phyloP scores from a whole-genome alignment of 2,113 vertebrate species.

The Scopus umbretta region DNA sequence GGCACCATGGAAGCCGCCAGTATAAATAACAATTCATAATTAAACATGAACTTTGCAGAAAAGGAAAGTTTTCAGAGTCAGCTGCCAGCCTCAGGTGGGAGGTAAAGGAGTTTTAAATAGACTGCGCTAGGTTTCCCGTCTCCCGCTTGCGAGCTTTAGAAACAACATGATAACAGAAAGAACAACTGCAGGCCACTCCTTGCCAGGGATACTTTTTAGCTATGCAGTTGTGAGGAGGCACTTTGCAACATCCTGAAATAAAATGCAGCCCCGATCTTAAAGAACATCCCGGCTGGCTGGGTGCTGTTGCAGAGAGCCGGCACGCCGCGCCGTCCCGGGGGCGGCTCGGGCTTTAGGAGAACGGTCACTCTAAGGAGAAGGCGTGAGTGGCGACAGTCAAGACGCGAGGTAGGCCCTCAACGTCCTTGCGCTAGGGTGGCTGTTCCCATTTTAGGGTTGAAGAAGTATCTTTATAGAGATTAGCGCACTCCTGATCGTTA shows the following conservation, averaged over 20 bases:
- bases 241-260: neutral
- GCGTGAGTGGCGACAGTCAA: neutral
- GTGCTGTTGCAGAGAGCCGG: neutral
- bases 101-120: slow-evolving; percentile 14
- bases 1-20: neutral
- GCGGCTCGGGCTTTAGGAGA: neutral
- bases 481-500: rapidly evolving
- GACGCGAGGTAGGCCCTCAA: neutral
- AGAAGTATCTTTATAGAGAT: neutral
- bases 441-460: neutral
- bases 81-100: slow-evolving; percentile 42
- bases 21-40: slow-evolving; percentile 42
- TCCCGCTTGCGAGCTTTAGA: neutral
- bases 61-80: slow-evolving; percentile 12
- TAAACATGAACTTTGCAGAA: slow-evolving; percentile 2
- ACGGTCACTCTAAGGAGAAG: neutral
- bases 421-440: neutral
- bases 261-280: neutral
- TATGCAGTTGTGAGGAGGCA: neutral
- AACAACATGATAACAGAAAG: neutral
- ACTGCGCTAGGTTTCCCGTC: neutral
- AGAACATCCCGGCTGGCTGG: neutral
- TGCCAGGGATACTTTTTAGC: neutral
- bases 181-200: slow-evolving; percentile 27
- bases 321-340: rapidly evolving